A percentile compares a stretch with the other conserved stretches of the same genome.
Conservation (phyloP, 2,113 vertebrate genomes). For the Prochilodus magdalenae region DNA sequence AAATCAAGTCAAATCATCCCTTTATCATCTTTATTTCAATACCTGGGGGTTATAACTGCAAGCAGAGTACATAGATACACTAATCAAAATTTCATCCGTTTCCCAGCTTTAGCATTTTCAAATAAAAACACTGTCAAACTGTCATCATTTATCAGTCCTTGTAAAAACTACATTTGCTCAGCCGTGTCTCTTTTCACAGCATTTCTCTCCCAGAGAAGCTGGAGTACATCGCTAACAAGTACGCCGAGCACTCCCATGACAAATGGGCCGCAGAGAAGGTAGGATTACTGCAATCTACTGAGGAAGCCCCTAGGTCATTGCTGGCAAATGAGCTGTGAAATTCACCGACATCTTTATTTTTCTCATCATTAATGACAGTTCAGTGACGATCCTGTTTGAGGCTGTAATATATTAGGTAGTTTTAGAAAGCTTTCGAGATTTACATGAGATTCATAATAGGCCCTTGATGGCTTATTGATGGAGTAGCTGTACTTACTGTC, state of each 20-base stretch:
- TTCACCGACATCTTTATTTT: neutral
- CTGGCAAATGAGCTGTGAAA: conserved; percentile 12
- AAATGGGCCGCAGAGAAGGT: conserved; percentile 99
- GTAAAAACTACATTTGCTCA: neutral
- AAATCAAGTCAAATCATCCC: too few species aligned
- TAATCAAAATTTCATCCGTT: neutral
- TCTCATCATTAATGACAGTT: neutral
- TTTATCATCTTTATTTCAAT: neutral
- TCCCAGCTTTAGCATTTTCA: neutral
- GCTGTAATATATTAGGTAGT: neutral
- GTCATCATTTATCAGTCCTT: neutral
- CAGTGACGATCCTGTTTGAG: neutral
- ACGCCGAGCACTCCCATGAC: conserved; percentile 92
- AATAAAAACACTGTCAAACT: neutral
- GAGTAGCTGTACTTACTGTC: neutral
- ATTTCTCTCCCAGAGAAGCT: conserved; percentile 93
- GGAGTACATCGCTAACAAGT: conserved; percentile 93
- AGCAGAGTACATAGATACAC: neutral
- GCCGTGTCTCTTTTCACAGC: conserved; percentile 66
- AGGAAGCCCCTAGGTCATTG: conserved; percentile 22
- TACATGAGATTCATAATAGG: neutral
- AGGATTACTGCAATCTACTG: conserved; percentile 57
- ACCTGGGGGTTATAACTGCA: neutral
- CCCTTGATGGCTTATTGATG: neutral
- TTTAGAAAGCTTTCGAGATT: conserved; percentile 1